A percentile compares a stretch with the other conserved stretches of the same genome.
Evolutionary conservation across 2,888 invertebrate species (phyloP).

Genomic region (Tuta absoluta): DNA sequence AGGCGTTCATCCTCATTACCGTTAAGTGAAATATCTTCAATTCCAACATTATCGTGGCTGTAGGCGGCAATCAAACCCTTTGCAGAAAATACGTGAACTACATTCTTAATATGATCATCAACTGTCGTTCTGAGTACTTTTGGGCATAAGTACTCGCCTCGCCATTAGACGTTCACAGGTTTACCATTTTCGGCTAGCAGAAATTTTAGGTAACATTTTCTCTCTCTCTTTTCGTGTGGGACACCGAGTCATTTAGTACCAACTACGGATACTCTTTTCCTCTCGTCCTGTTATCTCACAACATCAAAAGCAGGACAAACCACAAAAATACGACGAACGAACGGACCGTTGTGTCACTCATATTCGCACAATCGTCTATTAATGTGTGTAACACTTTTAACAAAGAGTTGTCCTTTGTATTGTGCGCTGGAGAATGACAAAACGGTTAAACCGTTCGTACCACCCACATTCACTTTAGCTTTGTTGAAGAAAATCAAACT

Average conservation of each 20-base stretch:
- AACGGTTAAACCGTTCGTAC: slow-evolving; percentile 37
- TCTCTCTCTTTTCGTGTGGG: too few relatives aligned
- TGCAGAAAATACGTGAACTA: background rate
- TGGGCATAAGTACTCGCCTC: too few relatives aligned
- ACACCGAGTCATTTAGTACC: too few relatives aligned
- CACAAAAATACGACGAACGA: background rate
- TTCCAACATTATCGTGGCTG: slow-evolving; percentile 22
- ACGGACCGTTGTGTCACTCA: slow-evolving; percentile 42
- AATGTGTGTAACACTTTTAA: slow-evolving; percentile 37
- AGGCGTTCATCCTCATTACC: slow-evolving; percentile 70
- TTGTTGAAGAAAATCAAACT: slow-evolving; percentile 34
- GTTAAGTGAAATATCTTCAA: slow-evolving; percentile 47
- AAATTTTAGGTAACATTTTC: too few relatives aligned
- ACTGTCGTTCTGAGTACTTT: too few relatives aligned
- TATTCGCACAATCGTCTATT: slow-evolving; percentile 37
- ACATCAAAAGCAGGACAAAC: background rate
- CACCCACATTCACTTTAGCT: slow-evolving; percentile 42
- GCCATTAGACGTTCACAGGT: too few relatives aligned
- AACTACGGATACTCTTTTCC: too few relatives aligned
- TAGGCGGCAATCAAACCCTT: slow-evolving; percentile 21
- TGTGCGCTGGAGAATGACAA: slow-evolving; percentile 37
- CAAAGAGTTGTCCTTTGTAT: slow-evolving; percentile 43
- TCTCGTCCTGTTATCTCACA: background rate
- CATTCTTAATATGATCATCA: background rate
- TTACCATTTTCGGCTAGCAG: background rate